phyloP scores from a whole-genome alignment of 2,888 invertebrate species.

The Strigamia crassipes region DNA sequence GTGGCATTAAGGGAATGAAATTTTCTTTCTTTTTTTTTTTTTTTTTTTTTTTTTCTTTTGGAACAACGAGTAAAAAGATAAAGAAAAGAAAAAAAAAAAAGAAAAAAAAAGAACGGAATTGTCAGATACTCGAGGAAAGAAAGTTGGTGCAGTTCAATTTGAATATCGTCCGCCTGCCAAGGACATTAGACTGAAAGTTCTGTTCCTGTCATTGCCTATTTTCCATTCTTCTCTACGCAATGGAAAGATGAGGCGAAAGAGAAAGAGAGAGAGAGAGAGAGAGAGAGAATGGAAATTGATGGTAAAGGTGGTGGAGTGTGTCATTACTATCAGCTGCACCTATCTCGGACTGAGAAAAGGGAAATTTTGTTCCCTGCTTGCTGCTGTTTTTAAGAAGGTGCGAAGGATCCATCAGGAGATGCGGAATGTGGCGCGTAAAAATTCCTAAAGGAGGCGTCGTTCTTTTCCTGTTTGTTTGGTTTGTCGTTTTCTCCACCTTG shows the following conservation, averaged over 20 bases:
- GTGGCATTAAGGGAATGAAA: not conserved
- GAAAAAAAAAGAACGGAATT: not conserved
- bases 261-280: not conserved
- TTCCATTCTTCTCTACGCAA: not conserved
- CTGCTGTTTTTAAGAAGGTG: constrained; percentile 10
- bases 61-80: not conserved
- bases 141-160: constrained; percentile 10
- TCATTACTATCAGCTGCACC: constrained; percentile 3
- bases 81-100: too few relatives aligned
- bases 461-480: not conserved
- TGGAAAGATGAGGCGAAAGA: not conserved
- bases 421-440: too few relatives aligned
- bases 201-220: constrained; percentile 10
- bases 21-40: not conserved
- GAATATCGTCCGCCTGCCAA: constrained; percentile 4
- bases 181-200: not conserved
- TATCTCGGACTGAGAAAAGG: not conserved
- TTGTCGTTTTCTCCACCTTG: not conserved
- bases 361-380: not conserved
- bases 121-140: not conserved
- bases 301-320: not conserved
- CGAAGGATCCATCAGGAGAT: not conserved
- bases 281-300: constrained; percentile 10
- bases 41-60: not conserved
- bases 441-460: too few relatives aligned